A percentile compares a stretch with the other conserved stretches of the same genome.
Evolutionary conservation across 2,797 vertebrate species (phyloP).

Genomic region (Euphonia xanthogaster): DNA sequence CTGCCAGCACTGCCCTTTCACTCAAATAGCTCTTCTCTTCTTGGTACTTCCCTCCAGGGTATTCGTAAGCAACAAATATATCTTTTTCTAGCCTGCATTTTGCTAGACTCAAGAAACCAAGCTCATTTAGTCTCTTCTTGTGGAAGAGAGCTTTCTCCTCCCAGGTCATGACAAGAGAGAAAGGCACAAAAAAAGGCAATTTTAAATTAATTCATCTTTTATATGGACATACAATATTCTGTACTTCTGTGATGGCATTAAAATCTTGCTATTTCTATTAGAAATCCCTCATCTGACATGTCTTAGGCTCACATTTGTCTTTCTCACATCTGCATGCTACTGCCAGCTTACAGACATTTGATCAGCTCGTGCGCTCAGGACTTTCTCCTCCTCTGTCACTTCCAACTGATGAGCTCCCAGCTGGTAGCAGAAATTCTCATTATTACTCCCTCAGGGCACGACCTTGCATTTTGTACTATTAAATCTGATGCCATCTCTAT

Average conservation of each 20-base stretch:
- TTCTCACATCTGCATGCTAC: conserved; percentile 54
- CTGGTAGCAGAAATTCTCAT: conserved; percentile 66
- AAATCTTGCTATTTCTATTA: conserved; percentile 36
- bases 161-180: not conserved
- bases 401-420: conserved; percentile 66
- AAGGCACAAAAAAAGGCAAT: not conserved
- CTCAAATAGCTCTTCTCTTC: conserved; percentile 43
- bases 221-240: conserved; percentile 8
- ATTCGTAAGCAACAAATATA: conserved; percentile 41
- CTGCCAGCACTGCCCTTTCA: conserved; percentile 40
- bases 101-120: conserved; percentile 9
- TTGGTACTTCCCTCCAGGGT: conserved; percentile 12
- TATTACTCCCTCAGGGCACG: conserved; percentile 61
- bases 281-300: conserved; percentile 36
- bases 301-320: conserved; percentile 41
- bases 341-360: conserved; percentile 55
- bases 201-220: conserved; percentile 49
- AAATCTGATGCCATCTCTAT: conserved; percentile 65
- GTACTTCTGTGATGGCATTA: not conserved
- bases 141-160: conserved; percentile 1
- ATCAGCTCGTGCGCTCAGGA: not conserved
- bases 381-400: conserved; percentile 66
- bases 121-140: conserved; percentile 21
- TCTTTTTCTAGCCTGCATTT: conserved; percentile 25
- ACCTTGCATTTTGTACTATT: conserved; percentile 58